These are phyloP conservation scores for Diloba caeruleocephala DNA, from an alignment of 2,888 invertebrate species.

Conservation along the genomic window DNA sequence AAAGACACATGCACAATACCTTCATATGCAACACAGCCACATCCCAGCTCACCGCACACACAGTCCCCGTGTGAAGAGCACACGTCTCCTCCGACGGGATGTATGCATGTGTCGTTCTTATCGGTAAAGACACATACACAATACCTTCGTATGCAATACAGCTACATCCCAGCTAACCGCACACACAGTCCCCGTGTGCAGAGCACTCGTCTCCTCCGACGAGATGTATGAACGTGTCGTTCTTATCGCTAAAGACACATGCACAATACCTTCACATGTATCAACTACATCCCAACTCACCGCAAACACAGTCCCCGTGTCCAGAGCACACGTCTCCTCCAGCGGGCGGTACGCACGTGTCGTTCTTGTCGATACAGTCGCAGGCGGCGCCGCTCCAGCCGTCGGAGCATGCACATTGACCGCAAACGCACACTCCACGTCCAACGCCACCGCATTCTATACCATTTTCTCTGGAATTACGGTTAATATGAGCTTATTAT, in stretches of 20 bases:
- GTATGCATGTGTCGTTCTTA: too few species aligned
- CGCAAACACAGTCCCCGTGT: slow-evolving; percentile 94
- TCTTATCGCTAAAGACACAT: too few species aligned
- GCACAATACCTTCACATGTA: too few species aligned
- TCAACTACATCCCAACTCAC: too few species aligned
- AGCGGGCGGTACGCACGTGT: slow-evolving; percentile 87
- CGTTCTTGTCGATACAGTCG: slow-evolving; percentile 85
- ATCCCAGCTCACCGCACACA: slow-evolving; percentile 91
- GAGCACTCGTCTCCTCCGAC: too few species aligned
- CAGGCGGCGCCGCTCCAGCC: slow-evolving; percentile 90
- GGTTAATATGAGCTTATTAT: background rate
- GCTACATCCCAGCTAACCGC: too few species aligned
- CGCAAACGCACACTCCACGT: slow-evolving; percentile 93
- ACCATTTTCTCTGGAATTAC: slow-evolving; percentile 70
- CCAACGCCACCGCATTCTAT: slow-evolving; percentile 89
- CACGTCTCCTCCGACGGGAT: slow-evolving; percentile 82
- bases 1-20: too few species aligned
- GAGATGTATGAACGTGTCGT: too few species aligned
- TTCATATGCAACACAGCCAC: too few species aligned
- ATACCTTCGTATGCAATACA: too few species aligned
- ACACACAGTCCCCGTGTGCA: too few species aligned
- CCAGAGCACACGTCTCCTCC: slow-evolving; percentile 90
- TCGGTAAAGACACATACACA: too few species aligned
- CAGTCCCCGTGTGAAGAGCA: slow-evolving; percentile 94
- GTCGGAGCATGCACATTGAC: slow-evolving; percentile 91